Conservation (phyloP, 2,888 invertebrate species). For the Dermolepida albohirtum region DNA sequence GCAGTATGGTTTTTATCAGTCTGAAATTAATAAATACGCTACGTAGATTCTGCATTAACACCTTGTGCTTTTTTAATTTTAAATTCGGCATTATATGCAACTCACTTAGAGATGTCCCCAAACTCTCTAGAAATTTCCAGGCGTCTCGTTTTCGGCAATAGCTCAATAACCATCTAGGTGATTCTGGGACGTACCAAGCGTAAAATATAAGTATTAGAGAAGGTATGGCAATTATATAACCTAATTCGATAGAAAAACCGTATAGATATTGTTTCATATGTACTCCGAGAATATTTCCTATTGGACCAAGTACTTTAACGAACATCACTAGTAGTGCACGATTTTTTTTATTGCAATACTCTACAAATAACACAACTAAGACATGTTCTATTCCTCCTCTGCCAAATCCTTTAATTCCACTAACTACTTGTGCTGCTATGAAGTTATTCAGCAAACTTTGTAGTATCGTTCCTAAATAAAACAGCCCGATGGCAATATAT, state of each 20-base stretch:
- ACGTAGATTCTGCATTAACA: slow-evolving; percentile 4
- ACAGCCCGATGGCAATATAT: slow-evolving; percentile 2
- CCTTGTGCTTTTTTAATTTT: slow-evolving; percentile 9
- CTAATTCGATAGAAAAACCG: slow-evolving; percentile 11
- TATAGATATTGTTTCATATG: not conserved
- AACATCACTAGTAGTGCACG: slow-evolving; percentile 8
- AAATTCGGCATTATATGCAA: slow-evolving; percentile 27
- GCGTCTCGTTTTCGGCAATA: slow-evolving; percentile 27
- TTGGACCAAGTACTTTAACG: not conserved
- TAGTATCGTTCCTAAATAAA: not conserved
- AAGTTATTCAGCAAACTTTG: not conserved
- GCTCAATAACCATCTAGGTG: slow-evolving; percentile 34
- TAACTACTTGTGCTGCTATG: not conserved
- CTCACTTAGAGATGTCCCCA: slow-evolving; percentile 14
- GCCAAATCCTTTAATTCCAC: slow-evolving; percentile 8
- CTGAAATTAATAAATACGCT: not conserved
- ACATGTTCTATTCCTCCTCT: slow-evolving; percentile 1
- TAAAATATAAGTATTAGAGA: slow-evolving; percentile 17
- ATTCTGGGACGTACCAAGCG: slow-evolving; percentile 32
- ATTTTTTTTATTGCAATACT: slow-evolving; percentile 1
- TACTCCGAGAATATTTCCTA: not conserved
- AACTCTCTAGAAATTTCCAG: slow-evolving; percentile 10
- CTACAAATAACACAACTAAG: slow-evolving; percentile 1
- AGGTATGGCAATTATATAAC: slow-evolving; percentile 6
- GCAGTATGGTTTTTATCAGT: slow-evolving; percentile 1